Evolutionary conservation across 2,888 invertebrate species (phyloP).

Genomic region (Cerceris ruficornis): DNA sequence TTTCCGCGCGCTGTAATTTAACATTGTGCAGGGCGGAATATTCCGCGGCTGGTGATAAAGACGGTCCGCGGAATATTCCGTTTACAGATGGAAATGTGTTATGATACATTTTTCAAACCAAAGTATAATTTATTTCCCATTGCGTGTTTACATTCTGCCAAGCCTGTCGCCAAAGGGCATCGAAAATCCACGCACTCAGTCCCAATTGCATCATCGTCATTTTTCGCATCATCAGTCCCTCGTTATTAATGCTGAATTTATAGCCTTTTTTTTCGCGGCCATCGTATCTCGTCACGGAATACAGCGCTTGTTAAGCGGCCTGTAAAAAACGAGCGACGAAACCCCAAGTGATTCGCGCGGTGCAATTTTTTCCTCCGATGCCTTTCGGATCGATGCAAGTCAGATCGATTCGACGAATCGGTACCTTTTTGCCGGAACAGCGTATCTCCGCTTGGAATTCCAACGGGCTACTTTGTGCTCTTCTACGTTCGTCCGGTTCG

Average conservation of each 20-base stretch:
- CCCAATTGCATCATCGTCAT: too few species aligned
- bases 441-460: conserved; percentile 44
- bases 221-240: too few species aligned
- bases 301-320: conserved; percentile 47
- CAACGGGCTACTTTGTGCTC: conserved; percentile 28
- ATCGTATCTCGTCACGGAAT: conserved; percentile 9
- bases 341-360: conserved; percentile 37
- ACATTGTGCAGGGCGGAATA: too few species aligned
- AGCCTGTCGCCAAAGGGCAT: too few species aligned
- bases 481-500: conserved; percentile 43
- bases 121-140: too few species aligned
- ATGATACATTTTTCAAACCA: too few species aligned
- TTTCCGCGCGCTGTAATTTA: too few species aligned
- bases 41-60: too few species aligned
- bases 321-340: conserved; percentile 34
- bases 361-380: conserved; percentile 53
- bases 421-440: conserved; percentile 54
- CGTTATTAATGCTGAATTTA: conserved; percentile 9
- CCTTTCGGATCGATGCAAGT: conserved; percentile 61
- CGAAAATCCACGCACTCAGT: too few species aligned
- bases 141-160: too few species aligned
- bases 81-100: too few species aligned
- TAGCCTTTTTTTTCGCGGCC: neutral
- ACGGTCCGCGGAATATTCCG: too few species aligned
- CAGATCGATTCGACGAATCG: conserved; percentile 62